Conservation (phyloP, 2,113 vertebrate species). For the Cathartes aura region DNA sequence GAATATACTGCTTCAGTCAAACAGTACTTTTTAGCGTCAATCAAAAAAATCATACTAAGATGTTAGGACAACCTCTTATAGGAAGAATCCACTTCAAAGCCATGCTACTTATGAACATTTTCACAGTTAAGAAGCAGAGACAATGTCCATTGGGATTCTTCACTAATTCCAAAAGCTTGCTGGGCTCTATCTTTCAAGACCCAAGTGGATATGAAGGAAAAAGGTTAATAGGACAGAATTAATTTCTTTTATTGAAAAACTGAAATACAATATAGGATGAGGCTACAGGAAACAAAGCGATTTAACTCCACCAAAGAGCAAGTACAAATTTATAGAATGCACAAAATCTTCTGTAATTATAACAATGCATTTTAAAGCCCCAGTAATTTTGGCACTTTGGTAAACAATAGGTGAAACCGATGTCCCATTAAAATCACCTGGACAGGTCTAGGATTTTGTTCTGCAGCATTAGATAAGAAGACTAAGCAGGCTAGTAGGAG, state of each 20-base stretch:
- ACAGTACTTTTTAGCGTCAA: neutral
- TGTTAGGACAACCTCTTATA: neutral
- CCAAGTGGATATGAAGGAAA: neutral
- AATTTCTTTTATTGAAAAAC: neutral
- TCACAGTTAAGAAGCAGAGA: neutral
- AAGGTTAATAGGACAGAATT: neutral
- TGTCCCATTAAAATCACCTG: neutral
- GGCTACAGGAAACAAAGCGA: neutral
- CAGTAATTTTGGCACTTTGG: neutral
- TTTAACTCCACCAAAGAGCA: neutral
- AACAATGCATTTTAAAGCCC: neutral
- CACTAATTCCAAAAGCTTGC: neutral
- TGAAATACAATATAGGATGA: neutral
- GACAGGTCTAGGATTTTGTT: neutral
- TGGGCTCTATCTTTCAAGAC: neutral
- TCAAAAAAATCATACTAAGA: neutral
- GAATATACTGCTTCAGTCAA: neutral
- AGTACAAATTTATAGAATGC: neutral
- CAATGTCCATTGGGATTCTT: neutral
- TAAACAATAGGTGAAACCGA: neutral
- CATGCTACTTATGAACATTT: neutral
- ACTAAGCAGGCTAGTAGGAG: neutral
- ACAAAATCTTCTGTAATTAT: neutral
- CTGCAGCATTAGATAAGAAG: neutral
- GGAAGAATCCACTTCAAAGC: neutral